Evolutionary conservation across 1,140 invertebrate genomes (phyloP).

Genomic region (Helicoverpa zea): DNA sequence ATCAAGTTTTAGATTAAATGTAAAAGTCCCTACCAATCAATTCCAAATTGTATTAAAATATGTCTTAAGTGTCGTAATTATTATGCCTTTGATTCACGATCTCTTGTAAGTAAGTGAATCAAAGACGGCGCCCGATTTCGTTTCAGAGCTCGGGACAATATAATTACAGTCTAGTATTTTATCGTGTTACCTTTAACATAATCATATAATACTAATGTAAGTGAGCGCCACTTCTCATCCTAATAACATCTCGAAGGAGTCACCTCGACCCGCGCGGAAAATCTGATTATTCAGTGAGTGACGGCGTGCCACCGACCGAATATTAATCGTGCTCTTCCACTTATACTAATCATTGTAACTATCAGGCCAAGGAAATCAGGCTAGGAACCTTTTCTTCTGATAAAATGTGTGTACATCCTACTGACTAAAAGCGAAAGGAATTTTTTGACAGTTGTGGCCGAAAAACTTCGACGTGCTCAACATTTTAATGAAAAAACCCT

Average conservation of each 20-base stretch:
- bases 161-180: conserved; percentile 35
- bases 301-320: conserved; percentile 58
- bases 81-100: conserved; percentile 3
- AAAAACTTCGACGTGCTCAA: conserved; percentile 15
- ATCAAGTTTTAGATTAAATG: too few relatives aligned
- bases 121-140: conserved; percentile 15
- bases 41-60: too few relatives aligned
- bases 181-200: conserved; percentile 31
- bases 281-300: conserved; percentile 65
- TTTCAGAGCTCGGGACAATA: conserved; percentile 21
- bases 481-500: conserved; percentile 35
- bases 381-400: conserved; percentile 61
- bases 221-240: conserved; percentile 43
- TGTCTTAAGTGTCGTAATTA: background rate
- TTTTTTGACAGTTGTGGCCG: conserved; percentile 1
- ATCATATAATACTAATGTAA: conserved; percentile 48
- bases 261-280: conserved; percentile 55
- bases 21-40: too few relatives aligned
- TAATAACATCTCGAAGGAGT: conserved; percentile 56
- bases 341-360: conserved; percentile 63
- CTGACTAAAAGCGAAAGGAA: conserved; percentile 16
- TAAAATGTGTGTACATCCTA: conserved; percentile 19
- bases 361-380: conserved; percentile 56
- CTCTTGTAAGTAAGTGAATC: conserved; percentile 1
- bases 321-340: conserved; percentile 61